These are phyloP conservation scores for Heterotis niloticus DNA, from an alignment of 2,113 vertebrate species.

Conservation along the genomic window DNA sequence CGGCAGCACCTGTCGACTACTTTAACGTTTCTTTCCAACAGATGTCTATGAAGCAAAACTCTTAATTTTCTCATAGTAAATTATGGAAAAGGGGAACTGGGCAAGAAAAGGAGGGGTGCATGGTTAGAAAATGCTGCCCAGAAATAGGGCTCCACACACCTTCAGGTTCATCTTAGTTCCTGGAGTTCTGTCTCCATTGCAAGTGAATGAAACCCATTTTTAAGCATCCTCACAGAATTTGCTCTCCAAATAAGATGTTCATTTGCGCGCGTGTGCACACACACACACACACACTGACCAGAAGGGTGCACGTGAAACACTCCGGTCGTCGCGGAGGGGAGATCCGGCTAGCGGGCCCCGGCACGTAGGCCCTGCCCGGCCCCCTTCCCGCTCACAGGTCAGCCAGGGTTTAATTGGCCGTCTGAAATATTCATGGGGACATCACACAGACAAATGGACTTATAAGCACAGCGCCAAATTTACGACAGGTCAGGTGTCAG, in stretches of 20 bases:
- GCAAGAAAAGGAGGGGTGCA: no score
- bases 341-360: background rate
- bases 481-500: slow-evolving; percentile 69
- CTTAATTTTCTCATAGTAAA: no score
- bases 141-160: no score
- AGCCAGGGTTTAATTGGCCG: slow-evolving; percentile 67
- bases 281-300: background rate
- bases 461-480: slow-evolving; percentile 69
- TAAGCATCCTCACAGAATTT: no score
- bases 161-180: no score
- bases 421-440: slow-evolving; percentile 71
- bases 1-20: no score
- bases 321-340: background rate
- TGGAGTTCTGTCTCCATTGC: no score
- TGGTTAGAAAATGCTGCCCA: no score
- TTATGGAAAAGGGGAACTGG: background rate
- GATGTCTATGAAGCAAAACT: background rate
- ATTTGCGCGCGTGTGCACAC: background rate
- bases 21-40: background rate
- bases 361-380: background rate
- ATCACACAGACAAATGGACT: slow-evolving; percentile 70
- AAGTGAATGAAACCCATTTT: no score
- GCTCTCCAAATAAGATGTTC: no score
- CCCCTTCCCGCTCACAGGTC: slow-evolving; percentile 49
- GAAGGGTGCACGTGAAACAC: background rate